Percentiles rank a stretch among this genome's conserved stretches.
Conservation (phyloP, 2,888 invertebrate genomes). For the Taphrorychus bicolor region DNA sequence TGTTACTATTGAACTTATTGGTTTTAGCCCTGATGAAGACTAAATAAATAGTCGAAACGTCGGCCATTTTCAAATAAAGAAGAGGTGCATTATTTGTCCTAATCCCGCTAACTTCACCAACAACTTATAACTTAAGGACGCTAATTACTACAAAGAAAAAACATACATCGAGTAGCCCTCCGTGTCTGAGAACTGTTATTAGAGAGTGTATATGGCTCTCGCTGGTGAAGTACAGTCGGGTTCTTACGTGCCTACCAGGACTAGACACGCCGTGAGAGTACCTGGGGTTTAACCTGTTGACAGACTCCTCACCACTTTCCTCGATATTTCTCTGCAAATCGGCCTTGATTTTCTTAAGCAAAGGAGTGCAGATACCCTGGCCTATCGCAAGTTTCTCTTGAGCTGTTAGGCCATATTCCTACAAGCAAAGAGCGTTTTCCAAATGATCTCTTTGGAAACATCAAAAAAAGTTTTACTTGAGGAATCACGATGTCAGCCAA, state of each 20-base stretch:
- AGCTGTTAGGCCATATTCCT: constrained; percentile 96
- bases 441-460: neutral
- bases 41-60: no score
- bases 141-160: no score
- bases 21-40: no score
- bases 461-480: constrained; percentile 67
- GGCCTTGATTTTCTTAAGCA: constrained; percentile 93
- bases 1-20: no score
- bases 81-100: no score
- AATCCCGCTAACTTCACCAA: no score
- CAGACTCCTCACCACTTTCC: constrained; percentile 85
- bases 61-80: no score
- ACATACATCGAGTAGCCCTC: constrained; percentile 85
- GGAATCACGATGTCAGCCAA: constrained; percentile 99
- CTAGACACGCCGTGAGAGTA: constrained; percentile 98
- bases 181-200: constrained; percentile 92
- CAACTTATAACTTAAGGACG: no score
- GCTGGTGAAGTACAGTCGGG: constrained; percentile 98
- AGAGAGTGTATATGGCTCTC: constrained; percentile 99
- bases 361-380: constrained; percentile 96
- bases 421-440: neutral
- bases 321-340: constrained; percentile 94
- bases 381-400: constrained; percentile 97
- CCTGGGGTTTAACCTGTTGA: constrained; percentile 95
- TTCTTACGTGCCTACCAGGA: constrained; percentile 96